Conservation (phyloP, 2,888 invertebrate species). For the Campoplex nolae region DNA sequence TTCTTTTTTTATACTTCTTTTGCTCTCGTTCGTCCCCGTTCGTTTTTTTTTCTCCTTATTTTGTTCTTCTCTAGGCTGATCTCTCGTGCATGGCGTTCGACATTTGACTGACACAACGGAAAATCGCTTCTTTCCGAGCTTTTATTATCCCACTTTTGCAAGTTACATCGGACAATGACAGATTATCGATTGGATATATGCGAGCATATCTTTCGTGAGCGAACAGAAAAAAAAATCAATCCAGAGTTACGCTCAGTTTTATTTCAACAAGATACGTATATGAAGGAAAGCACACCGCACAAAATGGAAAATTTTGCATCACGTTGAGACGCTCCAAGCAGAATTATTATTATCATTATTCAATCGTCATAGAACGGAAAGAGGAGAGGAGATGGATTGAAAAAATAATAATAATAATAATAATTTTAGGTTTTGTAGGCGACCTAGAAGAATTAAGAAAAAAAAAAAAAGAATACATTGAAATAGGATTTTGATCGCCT, state of each 20-base stretch:
- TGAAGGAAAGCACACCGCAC: neutral
- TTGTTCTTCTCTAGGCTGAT: conserved; percentile 1
- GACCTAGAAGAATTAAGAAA: no score
- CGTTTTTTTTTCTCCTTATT: conserved; percentile 15
- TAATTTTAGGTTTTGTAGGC: no score
- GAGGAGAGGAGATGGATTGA: no score
- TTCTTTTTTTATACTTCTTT: neutral
- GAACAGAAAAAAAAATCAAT: neutral
- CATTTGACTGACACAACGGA: conserved; percentile 49
- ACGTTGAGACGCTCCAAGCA: neutral
- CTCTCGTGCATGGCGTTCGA: conserved; percentile 16
- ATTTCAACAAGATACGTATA: neutral
- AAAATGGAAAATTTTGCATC: neutral
- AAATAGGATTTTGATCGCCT: no score
- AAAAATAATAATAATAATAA: no score
- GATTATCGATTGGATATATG: conserved; percentile 44
- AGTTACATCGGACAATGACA: conserved; percentile 40
- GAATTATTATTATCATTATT: neutral
- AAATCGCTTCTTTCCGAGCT: conserved; percentile 27
- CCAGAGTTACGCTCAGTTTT: neutral
- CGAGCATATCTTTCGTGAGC: neutral
- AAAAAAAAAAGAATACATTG: no score
- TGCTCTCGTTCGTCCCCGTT: neutral
- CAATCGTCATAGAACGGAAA: no score
- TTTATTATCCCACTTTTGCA: conserved; percentile 42